Conservation (phyloP, 2,888 invertebrate genomes). For the Machimus rusticus region DNA sequence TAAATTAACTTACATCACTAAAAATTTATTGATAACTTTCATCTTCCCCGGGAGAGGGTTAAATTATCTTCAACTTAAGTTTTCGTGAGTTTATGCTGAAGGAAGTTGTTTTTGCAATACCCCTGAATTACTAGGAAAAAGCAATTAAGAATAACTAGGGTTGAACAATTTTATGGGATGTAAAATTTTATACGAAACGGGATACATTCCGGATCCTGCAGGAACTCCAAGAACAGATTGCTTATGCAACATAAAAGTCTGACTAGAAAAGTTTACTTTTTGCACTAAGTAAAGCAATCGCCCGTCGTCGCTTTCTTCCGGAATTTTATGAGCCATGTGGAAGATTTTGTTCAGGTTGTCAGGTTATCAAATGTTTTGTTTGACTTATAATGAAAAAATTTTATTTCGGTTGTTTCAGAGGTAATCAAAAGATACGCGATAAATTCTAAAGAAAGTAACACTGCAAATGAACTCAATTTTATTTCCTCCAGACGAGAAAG, state of each 20-base stretch:
- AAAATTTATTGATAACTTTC: neutral
- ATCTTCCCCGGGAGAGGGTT: neutral
- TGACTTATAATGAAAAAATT: neutral
- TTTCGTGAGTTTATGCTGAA: neutral
- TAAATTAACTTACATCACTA: neutral
- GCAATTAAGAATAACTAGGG: neutral
- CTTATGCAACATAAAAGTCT: neutral
- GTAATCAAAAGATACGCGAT: neutral
- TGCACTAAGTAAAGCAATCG: neutral
- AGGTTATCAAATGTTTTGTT: neutral
- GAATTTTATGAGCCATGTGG: neutral
- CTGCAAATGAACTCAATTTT: neutral
- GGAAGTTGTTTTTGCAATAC: neutral
- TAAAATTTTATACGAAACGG: neutral
- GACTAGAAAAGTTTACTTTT: neutral
- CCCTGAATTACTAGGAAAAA: neutral
- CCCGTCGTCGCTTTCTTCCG: neutral
- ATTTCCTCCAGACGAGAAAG: neutral
- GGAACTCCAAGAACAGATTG: neutral
- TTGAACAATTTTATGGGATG: neutral
- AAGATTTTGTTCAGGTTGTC: neutral
- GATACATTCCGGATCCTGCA: neutral
- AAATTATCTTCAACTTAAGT: neutral
- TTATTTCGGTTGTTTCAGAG: neutral
- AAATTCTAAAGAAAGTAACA: neutral